Evolutionary conservation across 2,888 invertebrate genomes (phyloP).

Genomic region (Drosophila pseudotakahashii): DNA sequence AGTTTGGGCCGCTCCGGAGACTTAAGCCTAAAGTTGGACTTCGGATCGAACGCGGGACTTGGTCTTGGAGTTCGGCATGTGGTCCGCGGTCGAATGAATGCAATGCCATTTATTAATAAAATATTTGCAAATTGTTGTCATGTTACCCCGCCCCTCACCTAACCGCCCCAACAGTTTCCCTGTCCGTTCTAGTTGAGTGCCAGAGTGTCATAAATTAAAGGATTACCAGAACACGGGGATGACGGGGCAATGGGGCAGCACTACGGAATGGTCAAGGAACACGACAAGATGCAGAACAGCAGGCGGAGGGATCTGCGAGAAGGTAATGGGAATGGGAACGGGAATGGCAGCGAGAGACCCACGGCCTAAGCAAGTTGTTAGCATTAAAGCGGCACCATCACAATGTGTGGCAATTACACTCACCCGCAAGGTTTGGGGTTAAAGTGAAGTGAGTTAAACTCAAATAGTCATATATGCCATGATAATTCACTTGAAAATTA

Average conservation of each 20-base stretch:
- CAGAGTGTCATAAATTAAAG: slow-evolving; percentile 69
- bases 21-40: slow-evolving; percentile 29
- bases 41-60: slow-evolving; percentile 29
- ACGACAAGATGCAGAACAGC: slow-evolving; percentile 9
- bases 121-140: slow-evolving; percentile 80
- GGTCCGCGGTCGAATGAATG: slow-evolving; percentile 43
- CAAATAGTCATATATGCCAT: too few relatives aligned
- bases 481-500: too few relatives aligned
- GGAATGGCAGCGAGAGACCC: slow-evolving; percentile 8
- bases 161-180: slow-evolving; percentile 4
- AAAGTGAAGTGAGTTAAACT: too few relatives aligned
- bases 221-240: slow-evolving; percentile 51
- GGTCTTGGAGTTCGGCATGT: slow-evolving; percentile 39
- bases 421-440: slow-evolving; percentile 27
- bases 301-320: not conserved
- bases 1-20: slow-evolving; percentile 30
- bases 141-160: slow-evolving; percentile 39
- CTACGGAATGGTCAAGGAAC: slow-evolving; percentile 22
- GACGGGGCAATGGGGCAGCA: slow-evolving; percentile 8
- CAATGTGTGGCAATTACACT: slow-evolving; percentile 74
- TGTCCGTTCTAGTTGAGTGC: slow-evolving; percentile 55
- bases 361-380: slow-evolving; percentile 74
- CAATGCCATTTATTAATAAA: slow-evolving; percentile 81
- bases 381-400: slow-evolving; percentile 63
- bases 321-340: too few relatives aligned